Base-by-base conservation (phyloP, 2,797 vertebrate species). In the Acrossocheilus wenchowensis region DNA sequence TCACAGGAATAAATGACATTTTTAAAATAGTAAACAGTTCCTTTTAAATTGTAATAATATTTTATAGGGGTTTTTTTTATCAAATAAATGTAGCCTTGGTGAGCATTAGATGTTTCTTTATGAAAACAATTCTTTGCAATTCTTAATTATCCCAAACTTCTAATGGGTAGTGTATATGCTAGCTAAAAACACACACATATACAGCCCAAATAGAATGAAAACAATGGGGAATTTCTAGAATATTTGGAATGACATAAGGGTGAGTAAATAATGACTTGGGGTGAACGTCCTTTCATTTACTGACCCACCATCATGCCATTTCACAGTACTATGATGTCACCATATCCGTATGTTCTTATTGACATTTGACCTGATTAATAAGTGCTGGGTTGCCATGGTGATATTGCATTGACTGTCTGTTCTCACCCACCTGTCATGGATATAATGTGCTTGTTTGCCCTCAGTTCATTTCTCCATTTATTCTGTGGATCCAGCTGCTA, bases 401-500 rank as follows among this genome's bases (percentile, higher is more conserved):
- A 60, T n/a, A 34, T 1, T 62, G 52, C 7, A 73, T 74, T 45
- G 52, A 43, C 81, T 73, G 1, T 45, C 50, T 72, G 68, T 74
- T 73, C 43, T 36, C 43, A 74, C n/a, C 69, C 39, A 74, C 11
- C 69, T 83, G 71, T 83, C 26, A 60, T 82, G 68, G 10, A 74
- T 23, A 23, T 73, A 60, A 45, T 60, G 26, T 74, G 52, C 81
- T 74, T 83, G 81, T 83, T 83, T 83, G 39, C n/a, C 11, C 36
- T 73, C 52, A 60, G n/a, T 14, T 23, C 52, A 60, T 60, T 82
- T 71, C 66, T 52, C 62, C 14, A 17, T 82, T 74, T 62, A 34
- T 74, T 73, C 3, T 23, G 71, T 83, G 10, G 69, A 45, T 83
- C 26, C 54, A 74, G 69, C 52, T 74, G 52, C 81, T 74, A 41